These are phyloP conservation scores for Ictalurus furcatus DNA, from an alignment of 2,113 vertebrate species.

Conservation along the genomic window DNA sequence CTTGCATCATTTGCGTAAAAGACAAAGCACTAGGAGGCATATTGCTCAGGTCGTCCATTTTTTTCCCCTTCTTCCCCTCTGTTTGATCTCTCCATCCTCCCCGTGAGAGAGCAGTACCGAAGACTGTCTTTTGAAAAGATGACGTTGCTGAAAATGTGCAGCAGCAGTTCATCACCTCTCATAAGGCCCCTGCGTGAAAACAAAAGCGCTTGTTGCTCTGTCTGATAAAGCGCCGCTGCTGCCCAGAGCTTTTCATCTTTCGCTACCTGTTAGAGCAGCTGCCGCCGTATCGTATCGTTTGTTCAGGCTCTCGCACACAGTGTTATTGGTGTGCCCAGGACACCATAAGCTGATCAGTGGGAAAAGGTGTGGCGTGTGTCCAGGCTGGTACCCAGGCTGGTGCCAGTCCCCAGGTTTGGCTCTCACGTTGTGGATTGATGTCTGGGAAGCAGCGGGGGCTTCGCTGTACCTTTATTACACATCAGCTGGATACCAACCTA, in stretches of 20 bases:
- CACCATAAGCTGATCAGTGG: constrained; percentile 47
- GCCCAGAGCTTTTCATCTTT: constrained; percentile 60
- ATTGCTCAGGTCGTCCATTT: constrained; percentile 57
- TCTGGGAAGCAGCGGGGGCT: constrained; percentile 56
- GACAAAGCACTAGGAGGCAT: constrained; percentile 66
- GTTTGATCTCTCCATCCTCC: constrained; percentile 60
- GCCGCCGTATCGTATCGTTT: not conserved
- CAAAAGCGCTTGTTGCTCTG: constrained; percentile 58
- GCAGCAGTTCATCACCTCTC: constrained; percentile 74
- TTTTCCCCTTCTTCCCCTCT: constrained; percentile 27
- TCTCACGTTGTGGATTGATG: constrained; percentile 60
- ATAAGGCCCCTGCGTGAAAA: constrained; percentile 66
- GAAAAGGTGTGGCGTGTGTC: constrained; percentile 52
- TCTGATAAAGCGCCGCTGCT: constrained; percentile 66
- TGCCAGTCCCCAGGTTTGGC: constrained; percentile 48
- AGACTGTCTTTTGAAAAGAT: constrained; percentile 61
- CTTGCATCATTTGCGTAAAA: constrained; percentile 73
- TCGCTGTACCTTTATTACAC: constrained; percentile 65
- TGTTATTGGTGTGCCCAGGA: constrained; percentile 48
- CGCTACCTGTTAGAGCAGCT: constrained; percentile 57
- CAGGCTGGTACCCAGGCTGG: constrained; percentile 48
- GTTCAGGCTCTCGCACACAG: not conserved
- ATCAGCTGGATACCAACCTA: constrained; percentile 68
- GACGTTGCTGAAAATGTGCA: constrained; percentile 72
- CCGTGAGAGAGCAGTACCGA: constrained; percentile 65